Evolutionary conservation across 2,797 vertebrate species (phyloP).

Genomic region (Allobates femoralis): DNA sequence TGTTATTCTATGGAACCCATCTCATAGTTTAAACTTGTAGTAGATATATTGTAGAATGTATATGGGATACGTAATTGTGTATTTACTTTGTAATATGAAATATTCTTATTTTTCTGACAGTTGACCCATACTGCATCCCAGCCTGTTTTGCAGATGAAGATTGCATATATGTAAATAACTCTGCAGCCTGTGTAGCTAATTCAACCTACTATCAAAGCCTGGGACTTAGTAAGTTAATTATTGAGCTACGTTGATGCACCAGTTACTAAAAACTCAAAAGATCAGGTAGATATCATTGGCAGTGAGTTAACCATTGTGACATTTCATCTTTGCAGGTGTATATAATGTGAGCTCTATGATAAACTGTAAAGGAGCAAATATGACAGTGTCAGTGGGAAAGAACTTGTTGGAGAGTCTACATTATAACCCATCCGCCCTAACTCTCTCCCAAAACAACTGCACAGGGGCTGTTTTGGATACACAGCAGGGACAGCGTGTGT

Average conservation of each 20-base stretch:
- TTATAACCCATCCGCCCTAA: slow-evolving; percentile 34
- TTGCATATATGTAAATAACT: slow-evolving; percentile 26
- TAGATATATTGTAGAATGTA: neutral
- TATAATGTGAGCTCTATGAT: neutral
- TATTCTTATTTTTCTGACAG: neutral
- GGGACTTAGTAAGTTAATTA: slow-evolving; percentile 26
- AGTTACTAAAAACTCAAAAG: neutral
- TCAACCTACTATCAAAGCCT: slow-evolving; percentile 33
- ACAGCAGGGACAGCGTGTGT: slow-evolving; percentile 28
- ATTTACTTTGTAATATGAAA: neutral
- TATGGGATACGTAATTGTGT: neutral
- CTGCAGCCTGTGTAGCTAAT: slow-evolving; percentile 18
- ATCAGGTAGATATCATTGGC: neutral
- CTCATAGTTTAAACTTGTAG: neutral
- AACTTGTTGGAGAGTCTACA: slow-evolving; percentile 43
- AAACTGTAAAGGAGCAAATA: slow-evolving; percentile 23
- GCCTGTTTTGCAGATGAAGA: slow-evolving; percentile 39
- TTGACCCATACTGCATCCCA: slow-evolving; percentile 5
- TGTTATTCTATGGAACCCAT: no score
- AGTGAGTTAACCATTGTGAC: neutral
- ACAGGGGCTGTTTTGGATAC: neutral
- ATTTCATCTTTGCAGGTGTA: slow-evolving; percentile 21
- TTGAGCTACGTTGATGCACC: neutral
- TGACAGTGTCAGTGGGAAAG: slow-evolving; percentile 51
- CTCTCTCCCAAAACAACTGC: slow-evolving; percentile 40